These are phyloP conservation scores for Hydrozoanthus gracilis DNA, from an alignment of 92 coral and sea anemone genomes.

Conservation along the genomic window DNA sequence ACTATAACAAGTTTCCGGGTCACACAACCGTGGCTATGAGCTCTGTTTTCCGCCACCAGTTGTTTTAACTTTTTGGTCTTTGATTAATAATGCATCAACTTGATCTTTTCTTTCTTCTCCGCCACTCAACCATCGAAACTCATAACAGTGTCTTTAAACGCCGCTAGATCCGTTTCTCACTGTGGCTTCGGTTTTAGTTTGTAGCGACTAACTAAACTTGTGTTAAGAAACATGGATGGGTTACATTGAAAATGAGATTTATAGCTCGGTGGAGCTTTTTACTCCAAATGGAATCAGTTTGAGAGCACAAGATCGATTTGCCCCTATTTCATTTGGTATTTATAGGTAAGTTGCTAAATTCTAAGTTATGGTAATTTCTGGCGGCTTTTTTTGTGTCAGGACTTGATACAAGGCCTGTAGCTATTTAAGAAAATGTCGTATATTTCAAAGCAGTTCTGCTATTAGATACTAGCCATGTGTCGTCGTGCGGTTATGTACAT, in stretches of 20 bases:
- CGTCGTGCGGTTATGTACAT: not conserved
- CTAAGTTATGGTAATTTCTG: not conserved
- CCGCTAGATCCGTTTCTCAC: constrained; percentile 18
- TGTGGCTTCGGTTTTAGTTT: not conserved
- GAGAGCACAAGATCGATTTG: not conserved
- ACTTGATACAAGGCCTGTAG: not conserved
- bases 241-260: not conserved
- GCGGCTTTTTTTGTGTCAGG: not conserved
- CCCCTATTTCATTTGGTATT: not conserved
- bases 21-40: not conserved
- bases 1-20: not conserved
- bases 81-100: constrained; percentile 44
- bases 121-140: constrained; percentile 44
- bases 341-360: constrained; percentile 22
- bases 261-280: not conserved
- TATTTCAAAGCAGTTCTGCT: not conserved
- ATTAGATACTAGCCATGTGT: not conserved
- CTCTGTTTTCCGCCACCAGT: constrained; percentile 41
- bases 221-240: constrained; percentile 1
- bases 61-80: constrained; percentile 42
- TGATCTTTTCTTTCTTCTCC: constrained; percentile 51
- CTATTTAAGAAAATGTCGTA: not conserved
- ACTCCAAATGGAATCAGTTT: constrained; percentile 30
- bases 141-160: constrained; percentile 41
- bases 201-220: not conserved